Percentiles rank a stretch among this genome's conserved stretches.
These are phyloP conservation scores for Sebastes vulpes DNA, from an alignment of 2,797 vertebrate genomes.

Conservation along the genomic window DNA sequence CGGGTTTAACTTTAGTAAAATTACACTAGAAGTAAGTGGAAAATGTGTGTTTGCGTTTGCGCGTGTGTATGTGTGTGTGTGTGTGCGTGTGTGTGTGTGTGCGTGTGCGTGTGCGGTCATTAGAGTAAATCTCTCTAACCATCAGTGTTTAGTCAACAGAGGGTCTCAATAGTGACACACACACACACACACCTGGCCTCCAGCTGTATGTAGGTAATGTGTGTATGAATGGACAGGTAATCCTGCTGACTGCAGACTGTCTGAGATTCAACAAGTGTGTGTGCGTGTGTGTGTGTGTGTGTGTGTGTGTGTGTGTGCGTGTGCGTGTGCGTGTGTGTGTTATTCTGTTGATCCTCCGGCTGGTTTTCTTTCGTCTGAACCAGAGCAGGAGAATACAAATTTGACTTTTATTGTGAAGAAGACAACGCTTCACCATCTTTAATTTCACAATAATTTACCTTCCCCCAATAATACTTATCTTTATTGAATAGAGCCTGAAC, in stretches of 20 bases:
- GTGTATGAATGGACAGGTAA: conserved; percentile 15
- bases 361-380: background rate
- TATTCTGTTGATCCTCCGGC: background rate
- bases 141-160: conserved; percentile 50
- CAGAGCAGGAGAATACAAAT: background rate
- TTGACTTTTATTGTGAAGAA: background rate
- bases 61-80: too few relatives aligned
- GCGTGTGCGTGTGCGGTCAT: background rate
- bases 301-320: background rate
- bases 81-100: background rate
- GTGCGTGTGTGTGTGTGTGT: background rate
- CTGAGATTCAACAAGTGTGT: background rate
- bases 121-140: conserved; percentile 27
- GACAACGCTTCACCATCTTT: background rate
- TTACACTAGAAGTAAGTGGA: too few relatives aligned
- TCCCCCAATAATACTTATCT: too few relatives aligned
- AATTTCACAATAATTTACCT: background rate
- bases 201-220: background rate
- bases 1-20: too few relatives aligned
- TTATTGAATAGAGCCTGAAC: too few relatives aligned
- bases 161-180: background rate
- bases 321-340: background rate
- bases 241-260: conserved; percentile 13
- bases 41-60: too few relatives aligned
- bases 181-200: conserved; percentile 6